Evolutionary conservation across 2,113 vertebrate species (phyloP), one percentile per base, ranked within the genome.

Genomic region (Hippocampus mohnikei): DNA sequence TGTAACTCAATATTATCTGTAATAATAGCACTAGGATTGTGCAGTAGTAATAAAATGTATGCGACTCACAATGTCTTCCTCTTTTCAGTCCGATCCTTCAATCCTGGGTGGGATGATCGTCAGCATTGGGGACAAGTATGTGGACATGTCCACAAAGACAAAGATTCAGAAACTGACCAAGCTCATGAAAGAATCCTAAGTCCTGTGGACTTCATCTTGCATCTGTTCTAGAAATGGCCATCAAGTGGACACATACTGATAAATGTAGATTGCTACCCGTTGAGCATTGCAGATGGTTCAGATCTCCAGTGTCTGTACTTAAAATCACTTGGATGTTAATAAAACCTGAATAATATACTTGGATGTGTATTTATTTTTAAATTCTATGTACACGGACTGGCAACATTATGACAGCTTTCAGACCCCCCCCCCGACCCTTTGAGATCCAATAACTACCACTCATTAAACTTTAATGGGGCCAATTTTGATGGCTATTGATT

Each of bases 71-170:
- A 65, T 46, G 41, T 13, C 2, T 1, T 44, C n/a, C 23, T 65
- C 42, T 27, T 48, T 27, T 3, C 84, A 99, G 97, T 91, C 84
- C 8, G 96, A 99, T 67, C 81, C 95, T 0, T 85, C 94, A 0
- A 94, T 99, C 84, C 92, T 99, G 68, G 96, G 96, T 18, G 96
- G 97, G 64, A 99, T 99, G 97, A 94, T 98, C 44, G 95, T 99
- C 90, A 95, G 95, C 10, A 94, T 99, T 18, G 96, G 97, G 37
- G 97, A 99, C 84, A 97, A 94, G 71, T 98, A 96, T 0, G 94
- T 94, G 52, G 97, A 99, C 82, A 99, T 98, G 96, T 99, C 96
- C 25, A 94, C 96, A 0, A 97, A 89, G 79, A 93, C 93, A 62
- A 99, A 98, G 93, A 94, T 99, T 86, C 94, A 95, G 90, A 99